Percentiles rank a stretch among this genome's conserved stretches.
Conservation (phyloP, 1,140 invertebrate genomes). For the Coelopa frigida region DNA sequence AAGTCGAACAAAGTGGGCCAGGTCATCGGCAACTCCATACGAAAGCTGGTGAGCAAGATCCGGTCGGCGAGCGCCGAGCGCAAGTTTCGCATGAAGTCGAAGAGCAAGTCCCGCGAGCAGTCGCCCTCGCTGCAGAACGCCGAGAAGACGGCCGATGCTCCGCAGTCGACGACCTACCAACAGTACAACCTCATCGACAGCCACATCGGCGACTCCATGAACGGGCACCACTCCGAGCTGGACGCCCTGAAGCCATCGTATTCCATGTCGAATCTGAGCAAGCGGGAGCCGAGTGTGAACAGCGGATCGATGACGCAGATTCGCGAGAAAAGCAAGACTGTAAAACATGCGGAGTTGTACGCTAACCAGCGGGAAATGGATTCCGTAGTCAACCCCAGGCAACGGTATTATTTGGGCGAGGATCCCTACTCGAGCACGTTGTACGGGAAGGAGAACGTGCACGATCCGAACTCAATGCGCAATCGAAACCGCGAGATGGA, state of each 20-base stretch:
- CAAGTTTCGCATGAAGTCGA: slow-evolving; percentile 53
- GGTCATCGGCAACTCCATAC: slow-evolving; percentile 61
- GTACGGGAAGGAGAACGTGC: slow-evolving; percentile 71
- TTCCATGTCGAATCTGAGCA: not conserved
- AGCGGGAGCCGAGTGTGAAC: not conserved
- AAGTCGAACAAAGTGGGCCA: slow-evolving; percentile 46
- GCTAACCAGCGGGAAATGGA: slow-evolving; percentile 16
- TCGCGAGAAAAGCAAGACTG: slow-evolving; percentile 12
- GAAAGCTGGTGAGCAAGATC: slow-evolving; percentile 69
- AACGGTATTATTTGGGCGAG: slow-evolving; percentile 74
- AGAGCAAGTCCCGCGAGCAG: slow-evolving; percentile 38
- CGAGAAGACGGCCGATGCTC: slow-evolving; percentile 41
- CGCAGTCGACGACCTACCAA: slow-evolving; percentile 51
- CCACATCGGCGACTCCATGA: slow-evolving; percentile 47
- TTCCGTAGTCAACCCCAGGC: slow-evolving; percentile 50
- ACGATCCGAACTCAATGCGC: slow-evolving; percentile 45
- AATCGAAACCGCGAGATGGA: slow-evolving; percentile 8
- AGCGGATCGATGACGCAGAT: slow-evolving; percentile 8
- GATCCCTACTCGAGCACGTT: slow-evolving; percentile 74
- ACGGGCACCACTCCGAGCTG: slow-evolving; percentile 9
- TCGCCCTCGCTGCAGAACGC: slow-evolving; percentile 47
- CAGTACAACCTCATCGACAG: slow-evolving; percentile 57
- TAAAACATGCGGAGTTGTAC: slow-evolving; percentile 24
- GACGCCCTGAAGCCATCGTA: slow-evolving; percentile 3
- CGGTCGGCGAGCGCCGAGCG: slow-evolving; percentile 65